A percentile compares a stretch with the other conserved stretches of the same genome.
These are phyloP conservation scores for Eurytoma adleriae DNA, from an alignment of 2,888 invertebrate species.

Conservation along the genomic window DNA sequence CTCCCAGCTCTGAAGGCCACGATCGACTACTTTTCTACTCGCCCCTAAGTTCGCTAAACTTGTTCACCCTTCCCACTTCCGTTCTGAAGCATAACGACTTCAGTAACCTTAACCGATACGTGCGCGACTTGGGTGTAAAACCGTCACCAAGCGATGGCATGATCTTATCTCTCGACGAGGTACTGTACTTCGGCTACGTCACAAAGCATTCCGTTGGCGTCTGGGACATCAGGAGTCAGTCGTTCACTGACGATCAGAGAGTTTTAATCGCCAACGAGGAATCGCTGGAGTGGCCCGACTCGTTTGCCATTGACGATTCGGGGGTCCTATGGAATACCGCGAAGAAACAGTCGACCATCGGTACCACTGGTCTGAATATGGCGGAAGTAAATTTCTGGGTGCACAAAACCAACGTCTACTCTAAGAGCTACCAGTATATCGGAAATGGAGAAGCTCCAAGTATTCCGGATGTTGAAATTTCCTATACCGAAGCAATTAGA, in stretches of 20 bases:
- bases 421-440: conserved; percentile 81
- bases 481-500: no score
- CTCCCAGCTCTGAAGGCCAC: conserved; percentile 75
- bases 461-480: background rate
- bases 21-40: conserved; percentile 79
- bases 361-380: conserved; percentile 79
- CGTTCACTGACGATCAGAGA: conserved; percentile 74
- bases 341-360: conserved; percentile 83
- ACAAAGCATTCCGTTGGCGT: conserved; percentile 81
- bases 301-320: conserved; percentile 82
- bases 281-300: conserved; percentile 85
- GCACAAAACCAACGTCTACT: conserved; percentile 77
- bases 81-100: conserved; percentile 75
- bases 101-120: conserved; percentile 59
- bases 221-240: conserved; percentile 79
- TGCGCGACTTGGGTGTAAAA: background rate
- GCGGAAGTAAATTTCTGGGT: conserved; percentile 83
- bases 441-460: conserved; percentile 64
- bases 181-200: background rate
- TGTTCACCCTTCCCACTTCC: conserved; percentile 82
- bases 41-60: conserved; percentile 82
- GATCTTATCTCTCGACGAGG: background rate
- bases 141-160: background rate
- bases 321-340: conserved; percentile 83
- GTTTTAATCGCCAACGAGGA: conserved; percentile 81